These are phyloP conservation scores for Aplidium turbinatum DNA, from an alignment of 23 tunicate species.

Conservation along the genomic window DNA sequence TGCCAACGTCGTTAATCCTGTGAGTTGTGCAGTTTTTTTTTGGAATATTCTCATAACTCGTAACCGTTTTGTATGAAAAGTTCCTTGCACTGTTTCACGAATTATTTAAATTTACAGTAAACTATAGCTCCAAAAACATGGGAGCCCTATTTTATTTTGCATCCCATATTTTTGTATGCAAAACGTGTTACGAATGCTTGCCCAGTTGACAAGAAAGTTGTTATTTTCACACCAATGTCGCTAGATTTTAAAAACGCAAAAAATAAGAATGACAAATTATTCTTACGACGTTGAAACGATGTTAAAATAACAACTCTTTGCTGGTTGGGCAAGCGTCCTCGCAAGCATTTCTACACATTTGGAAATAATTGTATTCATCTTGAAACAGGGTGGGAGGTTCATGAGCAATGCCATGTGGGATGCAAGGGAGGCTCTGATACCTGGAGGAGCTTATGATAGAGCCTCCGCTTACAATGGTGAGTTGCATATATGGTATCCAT, in stretches of 20 bases:
- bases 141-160: no score
- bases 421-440: conserved; percentile 91
- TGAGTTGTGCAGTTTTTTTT: conserved; percentile 25
- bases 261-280: no score
- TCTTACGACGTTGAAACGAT: no score
- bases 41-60: no score
- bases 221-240: no score
- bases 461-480: conserved; percentile 68
- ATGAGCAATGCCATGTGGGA: conserved; percentile 98
- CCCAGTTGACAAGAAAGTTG: no score
- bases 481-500: no score
- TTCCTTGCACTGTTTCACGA: not conserved
- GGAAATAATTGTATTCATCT: not conserved
- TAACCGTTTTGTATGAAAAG: no score
- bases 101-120: not conserved
- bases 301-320: not conserved
- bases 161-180: no score
- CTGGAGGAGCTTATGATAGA: conserved; percentile 92
- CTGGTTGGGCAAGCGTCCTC: not conserved
- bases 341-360: not conserved
- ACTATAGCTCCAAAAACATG: no score
- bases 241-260: no score
- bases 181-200: no score
- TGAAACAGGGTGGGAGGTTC: conserved; percentile 79
- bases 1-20: conserved; percentile 87